These are phyloP conservation scores for Poeciliopsis turrubarensis DNA, from an alignment of 2,113 vertebrate species.

Conservation along the genomic window DNA sequence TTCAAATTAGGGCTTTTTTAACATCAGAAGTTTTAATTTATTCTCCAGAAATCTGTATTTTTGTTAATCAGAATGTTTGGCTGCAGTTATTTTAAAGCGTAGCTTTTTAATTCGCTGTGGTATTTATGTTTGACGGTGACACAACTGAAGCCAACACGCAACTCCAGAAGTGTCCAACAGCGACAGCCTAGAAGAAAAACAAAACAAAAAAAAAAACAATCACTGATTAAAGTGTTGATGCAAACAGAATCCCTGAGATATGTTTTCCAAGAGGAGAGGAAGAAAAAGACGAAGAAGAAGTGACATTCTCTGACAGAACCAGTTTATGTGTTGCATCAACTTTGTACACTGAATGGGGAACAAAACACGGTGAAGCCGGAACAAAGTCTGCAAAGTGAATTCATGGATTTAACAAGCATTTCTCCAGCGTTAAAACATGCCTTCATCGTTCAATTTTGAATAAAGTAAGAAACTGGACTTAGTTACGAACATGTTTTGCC, in stretches of 20 bases:
- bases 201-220: no score
- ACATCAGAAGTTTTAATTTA: background rate
- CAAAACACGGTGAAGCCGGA: conserved; percentile 5
- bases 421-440: background rate
- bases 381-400: conserved; percentile 19
- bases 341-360: conserved; percentile 37
- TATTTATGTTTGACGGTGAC: background rate
- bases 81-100: background rate
- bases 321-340: conserved; percentile 51
- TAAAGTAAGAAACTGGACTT: conserved; percentile 59
- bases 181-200: no score
- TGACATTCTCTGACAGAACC: conserved; percentile 38
- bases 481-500: conserved; percentile 61
- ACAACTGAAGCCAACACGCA: conserved; percentile 11
- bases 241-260: conserved; percentile 71
- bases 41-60: background rate
- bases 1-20: background rate
- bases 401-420: conserved; percentile 6
- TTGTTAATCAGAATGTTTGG: background rate
- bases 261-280: conserved; percentile 14
- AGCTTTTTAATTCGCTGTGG: background rate
- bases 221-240: conserved; percentile 16
- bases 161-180: background rate
- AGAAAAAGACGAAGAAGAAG: background rate
- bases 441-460: background rate